Base-by-base conservation (phyloP, 1,140 invertebrate species). In the Galleria mellonella region DNA sequence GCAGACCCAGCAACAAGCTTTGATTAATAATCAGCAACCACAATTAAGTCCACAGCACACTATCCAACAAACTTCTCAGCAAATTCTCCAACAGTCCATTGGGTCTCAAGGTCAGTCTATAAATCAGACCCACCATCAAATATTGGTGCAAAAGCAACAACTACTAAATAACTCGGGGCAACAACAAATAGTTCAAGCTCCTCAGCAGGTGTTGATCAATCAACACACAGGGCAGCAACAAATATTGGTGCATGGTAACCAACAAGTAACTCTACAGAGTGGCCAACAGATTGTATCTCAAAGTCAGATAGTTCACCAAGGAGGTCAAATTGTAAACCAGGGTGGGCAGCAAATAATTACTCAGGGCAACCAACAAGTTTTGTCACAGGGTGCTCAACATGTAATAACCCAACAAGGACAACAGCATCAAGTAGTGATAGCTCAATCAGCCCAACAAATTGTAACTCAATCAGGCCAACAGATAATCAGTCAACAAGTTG, bases 71-170 rank as follows among this genome's bases (percentile, higher is more conserved):
- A 57, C 57, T 8, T 58, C 66, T 4, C 79, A 85, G 44, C 81
- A 81, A 60, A 77, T 78, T 41, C 48, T 81, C 6, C 78, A 83
- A 51, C 82, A 84, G 43, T 69, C 81, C 30, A 76, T 84, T 33
- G 65, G 62, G 8, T 72, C 67, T 6, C 83, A 86, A 55, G 81
- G 73, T 9, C 83, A 86, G 51, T 43, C 58, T 12, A 62, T 78
- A 43, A 62, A 60, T 11, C 76, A 79, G 43, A 79, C 74, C 15
- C 82, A 84, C 43, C 84, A 87, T 52, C 85, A 86, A 57, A 85
- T 87, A 55, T 54, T 87, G 14, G 82, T 86, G 1, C 85, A 87
- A 46, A 83, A 87, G 38, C 87, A 88, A 42, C 85, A 84, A 43
- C 46, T 83, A 10, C 44, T 82, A n/a, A 73, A 67, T 43, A 61